These are phyloP conservation scores for Amazona vittata DNA, from an alignment of 2,113 vertebrate species.

Conservation along the genomic window DNA sequence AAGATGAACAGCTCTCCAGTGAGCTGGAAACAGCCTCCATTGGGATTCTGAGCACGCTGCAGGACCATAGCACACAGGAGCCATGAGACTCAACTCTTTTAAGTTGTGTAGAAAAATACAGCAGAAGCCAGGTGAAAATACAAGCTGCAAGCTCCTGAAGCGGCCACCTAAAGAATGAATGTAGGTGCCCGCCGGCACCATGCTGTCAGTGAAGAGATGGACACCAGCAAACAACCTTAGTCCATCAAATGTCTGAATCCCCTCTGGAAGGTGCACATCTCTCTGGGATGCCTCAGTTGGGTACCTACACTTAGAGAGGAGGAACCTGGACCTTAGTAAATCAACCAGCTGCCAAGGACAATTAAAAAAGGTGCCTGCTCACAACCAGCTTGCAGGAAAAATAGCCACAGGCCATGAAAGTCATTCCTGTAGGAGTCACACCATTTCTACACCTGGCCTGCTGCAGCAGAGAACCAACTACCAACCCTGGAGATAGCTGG, in stretches of 20 bases:
- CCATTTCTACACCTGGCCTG: not conserved
- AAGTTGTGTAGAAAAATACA: not conserved
- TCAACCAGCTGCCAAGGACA: not conserved
- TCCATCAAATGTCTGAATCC: not conserved
- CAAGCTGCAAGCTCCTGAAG: not conserved
- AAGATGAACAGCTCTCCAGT: not conserved
- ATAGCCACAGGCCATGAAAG: not conserved
- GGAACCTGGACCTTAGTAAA: not conserved
- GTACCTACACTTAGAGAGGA: no score
- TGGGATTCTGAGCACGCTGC: not conserved
- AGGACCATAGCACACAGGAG: not conserved
- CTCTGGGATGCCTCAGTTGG: not conserved
- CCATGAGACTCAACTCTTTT: not conserved
- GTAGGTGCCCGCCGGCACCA: not conserved
- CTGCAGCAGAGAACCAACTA: not conserved
- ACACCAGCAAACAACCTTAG: not conserved
- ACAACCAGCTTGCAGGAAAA: not conserved
- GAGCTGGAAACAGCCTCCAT: not conserved
- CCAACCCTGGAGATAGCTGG: not conserved
- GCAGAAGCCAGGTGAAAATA: not conserved
- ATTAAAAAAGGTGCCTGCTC: not conserved
- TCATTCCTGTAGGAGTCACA: not conserved
- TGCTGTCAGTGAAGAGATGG: not conserved
- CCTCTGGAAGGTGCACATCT: no score
- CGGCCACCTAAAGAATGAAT: rapidly evolving